Evolutionary conservation across 2,797 vertebrate species (phyloP).

Genomic region (Chloroceryle amazona): DNA sequence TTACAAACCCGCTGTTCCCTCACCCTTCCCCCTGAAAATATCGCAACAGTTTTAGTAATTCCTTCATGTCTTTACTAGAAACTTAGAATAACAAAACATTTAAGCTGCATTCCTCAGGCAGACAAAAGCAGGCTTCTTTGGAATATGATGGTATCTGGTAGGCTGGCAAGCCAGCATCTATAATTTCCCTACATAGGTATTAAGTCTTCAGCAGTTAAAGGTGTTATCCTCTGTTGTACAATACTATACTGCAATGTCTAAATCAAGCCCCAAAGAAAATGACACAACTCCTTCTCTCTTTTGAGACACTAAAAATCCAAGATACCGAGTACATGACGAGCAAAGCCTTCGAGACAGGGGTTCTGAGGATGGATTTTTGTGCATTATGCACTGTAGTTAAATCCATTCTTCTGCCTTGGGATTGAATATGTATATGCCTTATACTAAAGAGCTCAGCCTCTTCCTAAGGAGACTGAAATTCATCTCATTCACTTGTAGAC

Average conservation of each 20-base stretch:
- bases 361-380: constrained; percentile 56
- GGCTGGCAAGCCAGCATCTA: neutral
- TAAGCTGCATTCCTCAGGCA: neutral
- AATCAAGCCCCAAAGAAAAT: neutral
- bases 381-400: constrained; percentile 53
- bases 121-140: neutral
- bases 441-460: constrained; percentile 37
- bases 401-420: constrained; percentile 49
- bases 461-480: constrained; percentile 59
- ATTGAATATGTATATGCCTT: constrained; percentile 62
- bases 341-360: constrained; percentile 43
- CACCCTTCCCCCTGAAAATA: neutral
- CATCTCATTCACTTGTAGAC: constrained; percentile 34
- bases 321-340: constrained; percentile 15
- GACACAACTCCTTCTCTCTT: neutral
- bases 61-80: neutral
- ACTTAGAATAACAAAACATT: neutral
- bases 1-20: neutral
- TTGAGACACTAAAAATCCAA: constrained; percentile 26
- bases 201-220: constrained; percentile 4
- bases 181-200: neutral
- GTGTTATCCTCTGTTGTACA: constrained; percentile 14
- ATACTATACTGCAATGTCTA: neutral
- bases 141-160: neutral
- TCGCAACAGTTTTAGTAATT: neutral